Percentiles rank a stretch among this genome's conserved stretches.
phyloP scores from a whole-genome alignment of 2,888 invertebrate genomes.

The Acronicta alni region DNA sequence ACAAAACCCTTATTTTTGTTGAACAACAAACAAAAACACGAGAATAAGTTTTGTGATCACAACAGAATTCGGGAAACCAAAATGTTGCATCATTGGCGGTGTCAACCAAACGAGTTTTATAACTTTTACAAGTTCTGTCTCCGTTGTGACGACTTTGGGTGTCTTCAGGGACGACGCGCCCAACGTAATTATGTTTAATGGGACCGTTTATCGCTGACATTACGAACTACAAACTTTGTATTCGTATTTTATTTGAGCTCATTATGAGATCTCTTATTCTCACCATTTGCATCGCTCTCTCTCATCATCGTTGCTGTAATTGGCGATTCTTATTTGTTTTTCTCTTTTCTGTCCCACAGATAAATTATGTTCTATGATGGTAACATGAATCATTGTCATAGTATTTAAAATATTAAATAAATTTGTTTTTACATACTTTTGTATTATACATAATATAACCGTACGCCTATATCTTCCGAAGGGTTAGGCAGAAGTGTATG shows the following conservation, averaged over 20 bases:
- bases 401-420: too few relatives aligned
- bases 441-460: too few relatives aligned
- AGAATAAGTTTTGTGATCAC: slow-evolving; percentile 29
- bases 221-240: slow-evolving; percentile 76
- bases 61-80: slow-evolving; percentile 25
- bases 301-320: slow-evolving; percentile 10
- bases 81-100: slow-evolving; percentile 29
- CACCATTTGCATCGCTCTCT: slow-evolving; percentile 29
- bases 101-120: slow-evolving; percentile 73
- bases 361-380: too few relatives aligned
- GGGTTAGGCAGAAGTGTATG: too few relatives aligned
- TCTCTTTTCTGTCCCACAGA: not conserved
- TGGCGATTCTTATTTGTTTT: not conserved
- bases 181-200: slow-evolving; percentile 80
- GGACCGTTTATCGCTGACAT: slow-evolving; percentile 76
- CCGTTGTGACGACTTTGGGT: slow-evolving; percentile 59
- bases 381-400: too few relatives aligned
- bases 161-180: slow-evolving; percentile 64
- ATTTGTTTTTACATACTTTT: too few relatives aligned
- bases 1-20: slow-evolving; percentile 4
- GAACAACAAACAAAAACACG: slow-evolving; percentile 11
- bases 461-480: too few relatives aligned
- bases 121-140: slow-evolving; percentile 73
- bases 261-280: slow-evolving; percentile 48
- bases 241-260: slow-evolving; percentile 58